Percentiles rank a stretch among this genome's conserved stretches.
Conservation (phyloP, 2,888 invertebrate species). For the Cacoxenus indagator region DNA sequence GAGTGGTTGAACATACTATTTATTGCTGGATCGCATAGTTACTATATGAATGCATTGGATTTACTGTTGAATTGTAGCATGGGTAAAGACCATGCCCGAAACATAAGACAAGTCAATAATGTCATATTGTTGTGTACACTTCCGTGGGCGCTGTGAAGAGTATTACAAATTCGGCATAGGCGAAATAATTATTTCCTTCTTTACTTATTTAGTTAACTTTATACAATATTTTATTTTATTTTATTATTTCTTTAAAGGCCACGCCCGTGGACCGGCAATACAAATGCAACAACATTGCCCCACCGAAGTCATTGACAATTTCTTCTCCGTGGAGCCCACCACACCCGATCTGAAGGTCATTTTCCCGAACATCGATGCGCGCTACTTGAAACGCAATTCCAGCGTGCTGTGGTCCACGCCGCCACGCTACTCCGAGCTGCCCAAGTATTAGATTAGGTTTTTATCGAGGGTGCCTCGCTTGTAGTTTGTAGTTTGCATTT, state of each 20-base stretch:
- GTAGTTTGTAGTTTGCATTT: neutral
- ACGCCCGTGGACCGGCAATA: slow-evolving; percentile 72
- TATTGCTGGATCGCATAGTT: too few relatives aligned
- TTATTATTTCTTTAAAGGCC: slow-evolving; percentile 43
- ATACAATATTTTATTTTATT: neutral
- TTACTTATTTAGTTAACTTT: neutral
- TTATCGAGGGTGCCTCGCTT: neutral
- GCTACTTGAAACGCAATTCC: slow-evolving; percentile 78
- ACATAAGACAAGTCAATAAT: too few relatives aligned
- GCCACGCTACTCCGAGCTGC: slow-evolving; percentile 75
- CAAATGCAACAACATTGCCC: slow-evolving; percentile 71
- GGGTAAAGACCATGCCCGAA: too few relatives aligned
- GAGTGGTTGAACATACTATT: too few relatives aligned
- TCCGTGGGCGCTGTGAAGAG: too few relatives aligned
- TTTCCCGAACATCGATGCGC: slow-evolving; percentile 78
- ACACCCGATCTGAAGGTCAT: slow-evolving; percentile 78
- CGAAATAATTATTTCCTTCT: neutral
- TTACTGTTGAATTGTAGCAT: too few relatives aligned
- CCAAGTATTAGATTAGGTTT: slow-evolving; percentile 59
- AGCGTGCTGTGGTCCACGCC: slow-evolving; percentile 83
- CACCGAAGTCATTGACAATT: slow-evolving; percentile 72
- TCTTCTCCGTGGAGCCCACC: slow-evolving; percentile 76
- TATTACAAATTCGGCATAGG: too few relatives aligned
- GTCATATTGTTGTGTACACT: too few relatives aligned
- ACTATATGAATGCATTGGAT: too few relatives aligned